Percentiles rank a stretch among this genome's conserved stretches.
Evolutionary conservation across 2,888 invertebrate genomes (phyloP).

Genomic region (Elaeidobius kamerunicus): DNA sequence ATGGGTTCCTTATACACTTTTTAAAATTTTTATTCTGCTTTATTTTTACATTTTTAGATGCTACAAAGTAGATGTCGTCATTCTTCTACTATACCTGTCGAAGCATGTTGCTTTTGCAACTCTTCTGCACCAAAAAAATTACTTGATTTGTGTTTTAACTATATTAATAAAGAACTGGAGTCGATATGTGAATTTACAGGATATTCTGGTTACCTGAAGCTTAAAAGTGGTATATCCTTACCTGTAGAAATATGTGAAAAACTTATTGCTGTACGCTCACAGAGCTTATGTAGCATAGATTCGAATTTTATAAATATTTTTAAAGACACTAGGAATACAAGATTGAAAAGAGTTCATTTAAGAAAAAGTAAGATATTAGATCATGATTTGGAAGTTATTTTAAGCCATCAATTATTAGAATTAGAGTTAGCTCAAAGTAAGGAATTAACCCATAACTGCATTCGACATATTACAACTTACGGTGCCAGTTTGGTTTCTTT

Average conservation of each 20-base stretch:
- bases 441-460: constrained; percentile 60
- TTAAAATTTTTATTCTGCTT: background rate
- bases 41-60: constrained; percentile 38
- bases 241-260: constrained; percentile 72
- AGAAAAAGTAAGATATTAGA: constrained; percentile 71
- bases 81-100: constrained; percentile 45
- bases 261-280: constrained; percentile 59
- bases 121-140: constrained; percentile 57
- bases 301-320: constrained; percentile 71
- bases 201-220: constrained; percentile 48
- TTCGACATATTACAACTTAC: constrained; percentile 66
- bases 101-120: constrained; percentile 48
- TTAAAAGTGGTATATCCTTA: constrained; percentile 61
- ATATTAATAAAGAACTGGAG: constrained; percentile 60
- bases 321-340: constrained; percentile 62
- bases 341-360: constrained; percentile 66
- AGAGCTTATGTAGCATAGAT: constrained; percentile 50
- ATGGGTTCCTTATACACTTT: background rate
- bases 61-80: constrained; percentile 46
- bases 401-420: constrained; percentile 70
- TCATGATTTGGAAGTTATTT: constrained; percentile 64
- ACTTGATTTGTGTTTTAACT: constrained; percentile 62
- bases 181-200: constrained; percentile 57
- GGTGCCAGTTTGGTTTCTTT: constrained; percentile 68
- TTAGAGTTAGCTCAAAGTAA: constrained; percentile 75